These are phyloP conservation scores for Nibea coibor DNA, from an alignment of 2,113 vertebrate genomes.

Conservation along the genomic window DNA sequence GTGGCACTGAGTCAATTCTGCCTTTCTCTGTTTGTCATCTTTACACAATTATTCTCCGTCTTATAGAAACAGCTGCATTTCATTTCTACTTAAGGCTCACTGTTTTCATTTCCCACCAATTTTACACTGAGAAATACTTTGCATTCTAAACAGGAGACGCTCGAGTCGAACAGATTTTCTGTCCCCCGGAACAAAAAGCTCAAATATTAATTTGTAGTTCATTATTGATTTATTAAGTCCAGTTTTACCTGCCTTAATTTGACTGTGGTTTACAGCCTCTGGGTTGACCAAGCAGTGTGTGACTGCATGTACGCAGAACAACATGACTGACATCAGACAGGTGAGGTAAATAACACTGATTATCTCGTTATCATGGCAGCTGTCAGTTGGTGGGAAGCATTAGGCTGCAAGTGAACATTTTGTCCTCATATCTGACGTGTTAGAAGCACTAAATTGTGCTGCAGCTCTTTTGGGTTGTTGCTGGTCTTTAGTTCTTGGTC, in stretches of 20 bases:
- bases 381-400: too few relatives aligned
- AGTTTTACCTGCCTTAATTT: background rate
- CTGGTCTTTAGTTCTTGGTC: too few relatives aligned
- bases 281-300: background rate
- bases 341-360: too few relatives aligned
- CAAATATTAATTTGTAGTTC: background rate
- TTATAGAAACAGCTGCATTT: background rate
- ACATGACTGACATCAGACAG: too few relatives aligned
- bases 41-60: background rate
- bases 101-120: background rate
- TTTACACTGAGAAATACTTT: background rate
- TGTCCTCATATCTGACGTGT: too few relatives aligned
- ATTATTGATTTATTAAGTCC: background rate
- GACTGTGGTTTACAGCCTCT: background rate
- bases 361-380: too few relatives aligned
- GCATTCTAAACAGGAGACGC: background rate
- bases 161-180: background rate
- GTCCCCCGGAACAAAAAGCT: background rate
- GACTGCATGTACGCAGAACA: background rate
- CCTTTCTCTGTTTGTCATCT: conserved; percentile 13
- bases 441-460: too few relatives aligned
- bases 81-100: background rate
- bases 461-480: too few relatives aligned
- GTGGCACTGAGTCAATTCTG: background rate
- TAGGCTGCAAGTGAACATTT: too few relatives aligned